Conservation (phyloP, 2,888 invertebrate genomes). For the Cantharis lateralis region DNA sequence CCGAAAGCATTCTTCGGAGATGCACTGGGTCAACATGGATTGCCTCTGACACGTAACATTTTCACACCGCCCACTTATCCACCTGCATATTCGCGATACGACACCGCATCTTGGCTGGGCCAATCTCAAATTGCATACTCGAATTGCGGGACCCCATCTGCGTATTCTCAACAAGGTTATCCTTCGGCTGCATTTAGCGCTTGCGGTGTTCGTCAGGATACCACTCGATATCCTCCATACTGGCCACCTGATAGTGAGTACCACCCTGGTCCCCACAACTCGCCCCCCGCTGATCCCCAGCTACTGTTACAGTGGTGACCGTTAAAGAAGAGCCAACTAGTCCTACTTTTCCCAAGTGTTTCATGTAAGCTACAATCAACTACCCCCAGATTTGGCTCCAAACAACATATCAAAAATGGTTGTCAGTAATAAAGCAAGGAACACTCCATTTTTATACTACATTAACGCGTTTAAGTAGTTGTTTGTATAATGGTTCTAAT, state of each 20-base stretch:
- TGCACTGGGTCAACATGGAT: constrained; percentile 62
- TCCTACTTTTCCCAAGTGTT: constrained; percentile 40
- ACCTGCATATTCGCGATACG: constrained; percentile 63
- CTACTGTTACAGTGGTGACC: constrained; percentile 50
- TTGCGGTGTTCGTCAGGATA: constrained; percentile 60
- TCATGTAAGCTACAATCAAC: constrained; percentile 35
- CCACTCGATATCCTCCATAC: constrained; percentile 50
- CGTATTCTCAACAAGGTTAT: constrained; percentile 49
- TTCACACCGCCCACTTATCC: constrained; percentile 68
- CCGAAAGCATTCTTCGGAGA: constrained; percentile 66
- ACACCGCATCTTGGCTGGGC: constrained; percentile 48
- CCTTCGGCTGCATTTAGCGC: constrained; percentile 58
- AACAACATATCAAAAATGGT: constrained; percentile 8
- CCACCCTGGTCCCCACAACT: constrained; percentile 48
- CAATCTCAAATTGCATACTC: constrained; percentile 36
- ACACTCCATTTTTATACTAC: constrained; percentile 12
- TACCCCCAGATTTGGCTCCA: constrained; percentile 15
- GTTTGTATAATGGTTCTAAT: constrained; percentile 1
- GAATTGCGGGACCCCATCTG: constrained; percentile 39
- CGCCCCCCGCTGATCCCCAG: constrained; percentile 51
- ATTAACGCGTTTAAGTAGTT: neutral
- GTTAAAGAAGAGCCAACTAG: constrained; percentile 42
- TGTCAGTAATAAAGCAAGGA: constrained; percentile 21
- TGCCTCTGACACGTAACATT: constrained; percentile 65
- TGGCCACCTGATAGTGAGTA: constrained; percentile 55